These are phyloP conservation scores for Sminthurides bifidus DNA, from an alignment of 1,140 invertebrate species.

Conservation along the genomic window DNA sequence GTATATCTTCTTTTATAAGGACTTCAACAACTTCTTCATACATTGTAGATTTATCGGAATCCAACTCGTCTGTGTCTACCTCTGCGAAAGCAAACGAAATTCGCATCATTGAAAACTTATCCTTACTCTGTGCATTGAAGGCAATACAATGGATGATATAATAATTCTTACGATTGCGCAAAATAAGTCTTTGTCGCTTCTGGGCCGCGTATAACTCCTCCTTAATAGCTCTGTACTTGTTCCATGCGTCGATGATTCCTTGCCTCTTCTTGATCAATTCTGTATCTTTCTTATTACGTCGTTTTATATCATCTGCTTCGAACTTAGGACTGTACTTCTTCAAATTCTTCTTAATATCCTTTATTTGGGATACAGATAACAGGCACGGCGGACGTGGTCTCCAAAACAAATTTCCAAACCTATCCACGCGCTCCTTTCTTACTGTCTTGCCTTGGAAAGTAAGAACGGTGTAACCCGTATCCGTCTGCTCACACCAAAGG, in stretches of 20 bases:
- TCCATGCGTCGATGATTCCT: conserved; percentile 74
- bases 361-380: conserved; percentile 63
- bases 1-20: conserved; percentile 91
- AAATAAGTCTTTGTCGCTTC: conserved; percentile 63
- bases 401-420: conserved; percentile 93
- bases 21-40: conserved; percentile 95
- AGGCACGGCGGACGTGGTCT: conserved; percentile 81
- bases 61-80: conserved; percentile 81
- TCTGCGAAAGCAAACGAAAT: conserved; percentile 46
- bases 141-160: not conserved
- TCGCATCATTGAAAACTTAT: not conserved
- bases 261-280: conserved; percentile 90
- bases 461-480: conserved; percentile 94
- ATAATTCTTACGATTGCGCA: conserved; percentile 65
- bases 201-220: conserved; percentile 60
- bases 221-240: conserved; percentile 62
- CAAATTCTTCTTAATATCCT: conserved; percentile 95
- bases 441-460: conserved; percentile 86
- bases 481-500: conserved; percentile 44
- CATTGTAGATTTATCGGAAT: conserved; percentile 70
- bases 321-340: conserved; percentile 95
- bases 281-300: conserved; percentile 86
- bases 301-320: conserved; percentile 88
- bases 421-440: conserved; percentile 70
- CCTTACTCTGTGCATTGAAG: not conserved